Evolutionary conservation across 2,113 vertebrate species (phyloP), one percentile per base, ranked within the genome.

Genomic region (Pterocles orientalis): DNA sequence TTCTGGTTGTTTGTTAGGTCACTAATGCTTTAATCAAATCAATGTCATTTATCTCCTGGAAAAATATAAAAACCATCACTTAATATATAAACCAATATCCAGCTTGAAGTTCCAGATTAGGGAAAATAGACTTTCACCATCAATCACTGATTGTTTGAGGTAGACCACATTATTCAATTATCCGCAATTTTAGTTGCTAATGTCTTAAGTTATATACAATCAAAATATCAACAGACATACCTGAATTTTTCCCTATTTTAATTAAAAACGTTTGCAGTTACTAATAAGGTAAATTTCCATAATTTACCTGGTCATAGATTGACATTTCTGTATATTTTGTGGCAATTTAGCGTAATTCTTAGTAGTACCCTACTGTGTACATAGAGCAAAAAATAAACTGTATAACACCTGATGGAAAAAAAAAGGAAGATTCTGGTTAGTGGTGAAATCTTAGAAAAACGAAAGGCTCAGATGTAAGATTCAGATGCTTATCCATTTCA

Each of bases 101-200:
- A 93, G 34, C 79, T 91, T 93, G 87, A 92, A 89, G 78, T 95
- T 96, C 95, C 91, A 97, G 86, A 78, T 92, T 69, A 86, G 64
- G 92, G 76, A 88, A 92, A 83, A 92, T 0, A 95, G 60, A 92
- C 80, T 95, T 96, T 97, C 92, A 94, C 78, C 92, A 84, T 95
- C 73, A 69, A 33, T 97, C 94, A 73, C 87, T 70, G 82, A 94
- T 96, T 84, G 91, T 90, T 95, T 98, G 98, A 98, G 98, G 97
- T 98, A 98, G 98, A 97, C 97, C 97, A 90, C 95, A 97, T 95
- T 94, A 95, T 15, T 94, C 69, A 95, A 75, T 96, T 88, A 90
- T 54, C 88, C 95, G 95, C 68, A 29, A 93, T 91, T 91, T 96
- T 90, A 82, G 41, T 91, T 89, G 82, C 92, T 97, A 92, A 58